Evolutionary conservation across 2,888 invertebrate species (phyloP).

Genomic region (Athripsodes cinereus): DNA sequence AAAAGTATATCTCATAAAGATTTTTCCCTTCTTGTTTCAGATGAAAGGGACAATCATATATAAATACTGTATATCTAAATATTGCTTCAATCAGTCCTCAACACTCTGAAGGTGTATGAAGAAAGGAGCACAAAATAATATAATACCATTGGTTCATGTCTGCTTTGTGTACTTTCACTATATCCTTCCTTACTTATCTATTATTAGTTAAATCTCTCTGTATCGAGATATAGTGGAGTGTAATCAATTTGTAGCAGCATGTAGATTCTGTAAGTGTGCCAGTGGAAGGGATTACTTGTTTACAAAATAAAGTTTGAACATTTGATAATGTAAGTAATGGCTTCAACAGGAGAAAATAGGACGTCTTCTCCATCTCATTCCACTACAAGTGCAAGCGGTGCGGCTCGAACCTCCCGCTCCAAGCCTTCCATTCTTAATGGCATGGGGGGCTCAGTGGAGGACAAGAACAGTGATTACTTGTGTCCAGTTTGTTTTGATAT

Average conservation of each 20-base stretch:
- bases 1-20: background rate
- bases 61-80: background rate
- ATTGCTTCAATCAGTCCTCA: background rate
- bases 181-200: background rate
- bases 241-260: background rate
- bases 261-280: too few species aligned
- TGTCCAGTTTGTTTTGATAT: constrained; percentile 87
- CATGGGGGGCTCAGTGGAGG: constrained; percentile 59
- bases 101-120: background rate
- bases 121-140: background rate
- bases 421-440: constrained; percentile 51
- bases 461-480: constrained; percentile 57
- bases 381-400: constrained; percentile 43
- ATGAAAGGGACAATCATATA: background rate
- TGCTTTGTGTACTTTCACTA: background rate
- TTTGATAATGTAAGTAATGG: constrained; percentile 30
- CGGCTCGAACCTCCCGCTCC: constrained; percentile 29
- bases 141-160: background rate
- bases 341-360: constrained; percentile 37
- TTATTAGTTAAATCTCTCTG: background rate
- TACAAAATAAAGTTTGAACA: too few species aligned
- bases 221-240: background rate
- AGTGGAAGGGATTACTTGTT: too few species aligned
- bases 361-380: constrained; percentile 38
- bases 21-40: background rate